These are phyloP conservation scores for Mamestra configurata DNA, from an alignment of 1,140 invertebrate genomes.

Conservation along the genomic window DNA sequence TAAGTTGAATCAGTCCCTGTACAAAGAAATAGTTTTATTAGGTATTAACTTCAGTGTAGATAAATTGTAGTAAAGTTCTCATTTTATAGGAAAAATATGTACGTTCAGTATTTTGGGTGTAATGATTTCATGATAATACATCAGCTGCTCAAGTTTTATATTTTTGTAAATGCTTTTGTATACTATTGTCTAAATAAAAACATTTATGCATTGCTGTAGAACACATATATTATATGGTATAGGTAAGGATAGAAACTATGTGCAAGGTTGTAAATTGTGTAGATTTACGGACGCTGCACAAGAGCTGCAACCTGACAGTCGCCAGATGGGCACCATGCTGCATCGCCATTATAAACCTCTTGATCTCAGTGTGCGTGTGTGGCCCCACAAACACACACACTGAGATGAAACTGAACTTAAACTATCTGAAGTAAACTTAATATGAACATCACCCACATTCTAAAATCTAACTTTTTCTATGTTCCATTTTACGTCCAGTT, in stretches of 20 bases:
- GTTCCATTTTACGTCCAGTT: too few species aligned
- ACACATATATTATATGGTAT: neutral
- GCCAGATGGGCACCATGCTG: conserved; percentile 54
- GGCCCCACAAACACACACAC: too few species aligned
- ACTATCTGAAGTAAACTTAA: too few species aligned
- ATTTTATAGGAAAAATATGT: too few species aligned
- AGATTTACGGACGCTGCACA: conserved; percentile 55
- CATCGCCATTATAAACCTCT: conserved; percentile 34
- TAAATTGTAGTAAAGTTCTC: neutral
- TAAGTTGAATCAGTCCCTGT: conserved; percentile 47
- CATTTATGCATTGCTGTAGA: neutral
- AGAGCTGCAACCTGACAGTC: conserved; percentile 53
- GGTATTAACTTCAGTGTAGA: neutral
- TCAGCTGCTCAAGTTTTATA: too few species aligned
- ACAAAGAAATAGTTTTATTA: neutral
- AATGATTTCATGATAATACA: too few species aligned
- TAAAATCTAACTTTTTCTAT: too few species aligned
- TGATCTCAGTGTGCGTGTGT: too few species aligned
- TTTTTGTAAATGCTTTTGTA: too few species aligned
- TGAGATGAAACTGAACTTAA: too few species aligned
- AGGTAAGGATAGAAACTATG: conserved; percentile 2
- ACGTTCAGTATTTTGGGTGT: neutral
- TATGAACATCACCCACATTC: too few species aligned
- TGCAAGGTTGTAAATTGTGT: conserved; percentile 57
- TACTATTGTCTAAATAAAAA: neutral